Evolutionary conservation across 2,888 invertebrate genomes (phyloP), one percentile per base, ranked within the genome.

Genomic region (Lasius platythorax): DNA sequence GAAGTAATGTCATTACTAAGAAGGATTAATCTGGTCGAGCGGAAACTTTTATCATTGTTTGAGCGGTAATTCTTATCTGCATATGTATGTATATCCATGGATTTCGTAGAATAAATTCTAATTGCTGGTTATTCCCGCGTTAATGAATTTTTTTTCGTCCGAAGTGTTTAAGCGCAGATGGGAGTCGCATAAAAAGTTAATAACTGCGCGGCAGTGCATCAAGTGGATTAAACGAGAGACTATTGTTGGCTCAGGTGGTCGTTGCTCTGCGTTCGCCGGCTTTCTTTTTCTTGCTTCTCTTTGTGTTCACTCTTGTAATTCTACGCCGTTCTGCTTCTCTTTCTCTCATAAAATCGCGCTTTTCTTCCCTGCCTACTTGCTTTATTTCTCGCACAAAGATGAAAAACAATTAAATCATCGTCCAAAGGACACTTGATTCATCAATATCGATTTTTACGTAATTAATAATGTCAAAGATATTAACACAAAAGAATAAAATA

Each of bases 191-290:
- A 64, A 70, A 73, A 66, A 67, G 64, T 76, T 81, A 75, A 75
- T 75, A 75, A 56, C 23, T 53, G 75, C 43, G 73, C 23, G 78
- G 23, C 56, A 63, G 73, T 82, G 85, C 87, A 79, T 50, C 72
- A 81, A 73, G 73, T 82, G 83, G 88, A 87, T 88, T 83, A 89
- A 85, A 89, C 87, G 74, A 68, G 58, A 67, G 87, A 78, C 84
- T 85, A 67, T 85, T 88, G 90, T 89, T 89, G 87, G 86, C 85
- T 90, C 88, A 85, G 89, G 90, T 89, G 89, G 83, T 85, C 86
- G 86, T 83, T 73, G 83, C 78, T 88, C 84, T 87, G 79, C 64
- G 73, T 75, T 23, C 33, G 58, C 33, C 61, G 61, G 40, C 86
- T 87, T 81, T 84, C 86, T 50, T 79, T 86, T 68, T 68, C 73